Percentiles rank a stretch among this genome's conserved stretches.
Evolutionary conservation across 2,113 vertebrate genomes (phyloP).

Genomic region (Eptesicus fuscus): DNA sequence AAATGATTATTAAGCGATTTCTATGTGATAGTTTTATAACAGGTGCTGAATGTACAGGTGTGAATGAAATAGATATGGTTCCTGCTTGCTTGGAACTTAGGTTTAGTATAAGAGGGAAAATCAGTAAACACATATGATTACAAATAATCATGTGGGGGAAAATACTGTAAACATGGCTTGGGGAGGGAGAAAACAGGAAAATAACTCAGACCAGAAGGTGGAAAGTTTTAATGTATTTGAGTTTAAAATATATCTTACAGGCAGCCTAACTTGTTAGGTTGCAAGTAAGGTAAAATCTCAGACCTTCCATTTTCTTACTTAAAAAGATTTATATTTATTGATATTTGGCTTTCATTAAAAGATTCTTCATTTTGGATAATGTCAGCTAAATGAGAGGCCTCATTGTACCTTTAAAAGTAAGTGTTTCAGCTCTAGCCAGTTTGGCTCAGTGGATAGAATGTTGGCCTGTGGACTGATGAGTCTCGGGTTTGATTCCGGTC

Average conservation of each 20-base stretch:
- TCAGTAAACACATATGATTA: background rate
- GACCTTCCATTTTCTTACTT: background rate
- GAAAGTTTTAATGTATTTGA: slow-evolving; percentile 12
- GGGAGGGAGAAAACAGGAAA: slow-evolving; percentile 6
- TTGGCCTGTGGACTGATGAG: no score
- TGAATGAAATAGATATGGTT: background rate
- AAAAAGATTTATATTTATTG: slow-evolving; percentile 19
- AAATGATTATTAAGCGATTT: background rate
- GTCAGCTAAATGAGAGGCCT: background rate
- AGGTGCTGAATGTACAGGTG: background rate
- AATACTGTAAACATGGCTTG: background rate
- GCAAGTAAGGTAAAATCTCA: slow-evolving; percentile 10
- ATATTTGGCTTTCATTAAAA: background rate
- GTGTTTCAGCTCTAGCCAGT: background rate
- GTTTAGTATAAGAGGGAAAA: background rate
- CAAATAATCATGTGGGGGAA: background rate
- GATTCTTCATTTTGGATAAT: slow-evolving; percentile 17
- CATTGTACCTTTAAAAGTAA: background rate
- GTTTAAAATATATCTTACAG: background rate
- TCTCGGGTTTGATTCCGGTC: no score
- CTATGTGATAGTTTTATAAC: background rate
- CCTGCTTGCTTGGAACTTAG: background rate
- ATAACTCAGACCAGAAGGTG: background rate
- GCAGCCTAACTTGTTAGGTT: background rate
- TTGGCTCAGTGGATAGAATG: no score